Conservation (phyloP, 2,888 invertebrate genomes). For the Apamea crenata region DNA sequence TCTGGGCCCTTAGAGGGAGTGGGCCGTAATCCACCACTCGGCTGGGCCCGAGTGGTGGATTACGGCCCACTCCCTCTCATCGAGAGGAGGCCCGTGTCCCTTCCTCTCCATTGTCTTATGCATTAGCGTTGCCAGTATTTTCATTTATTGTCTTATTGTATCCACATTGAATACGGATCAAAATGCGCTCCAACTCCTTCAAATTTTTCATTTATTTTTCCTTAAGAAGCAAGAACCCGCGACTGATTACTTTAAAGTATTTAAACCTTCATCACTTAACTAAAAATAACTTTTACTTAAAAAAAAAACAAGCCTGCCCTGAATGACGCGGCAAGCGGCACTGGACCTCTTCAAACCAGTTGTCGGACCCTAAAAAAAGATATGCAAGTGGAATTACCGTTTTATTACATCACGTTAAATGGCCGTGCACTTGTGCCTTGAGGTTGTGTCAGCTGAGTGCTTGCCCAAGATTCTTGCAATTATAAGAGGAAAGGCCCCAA, state of each 20-base stretch:
- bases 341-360: constrained; percentile 27
- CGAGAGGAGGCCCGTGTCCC: too few relatives aligned
- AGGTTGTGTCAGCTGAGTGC: constrained; percentile 16
- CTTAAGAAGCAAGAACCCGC: not conserved
- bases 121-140: too few relatives aligned
- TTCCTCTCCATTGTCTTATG: too few relatives aligned
- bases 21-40: too few relatives aligned
- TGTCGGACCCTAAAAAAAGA: constrained; percentile 31
- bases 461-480: not conserved
- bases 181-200: not conserved
- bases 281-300: constrained; percentile 39
- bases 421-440: constrained; percentile 9
- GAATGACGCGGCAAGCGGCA: constrained; percentile 27
- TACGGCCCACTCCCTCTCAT: too few relatives aligned
- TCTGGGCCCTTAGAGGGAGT: too few relatives aligned
- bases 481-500: not conserved
- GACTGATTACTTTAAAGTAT: constrained; percentile 9
- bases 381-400: constrained; percentile 37
- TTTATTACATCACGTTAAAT: constrained; percentile 31
- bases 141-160: too few relatives aligned
- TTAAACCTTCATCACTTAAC: constrained; percentile 12
- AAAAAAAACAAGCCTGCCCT: constrained; percentile 13
- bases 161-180: not conserved
- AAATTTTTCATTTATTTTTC: not conserved
- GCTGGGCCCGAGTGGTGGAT: too few relatives aligned